Evolutionary conservation across 2,888 invertebrate species (phyloP), one percentile per base, ranked within the genome.

Genomic region (Melolontha melolontha): DNA sequence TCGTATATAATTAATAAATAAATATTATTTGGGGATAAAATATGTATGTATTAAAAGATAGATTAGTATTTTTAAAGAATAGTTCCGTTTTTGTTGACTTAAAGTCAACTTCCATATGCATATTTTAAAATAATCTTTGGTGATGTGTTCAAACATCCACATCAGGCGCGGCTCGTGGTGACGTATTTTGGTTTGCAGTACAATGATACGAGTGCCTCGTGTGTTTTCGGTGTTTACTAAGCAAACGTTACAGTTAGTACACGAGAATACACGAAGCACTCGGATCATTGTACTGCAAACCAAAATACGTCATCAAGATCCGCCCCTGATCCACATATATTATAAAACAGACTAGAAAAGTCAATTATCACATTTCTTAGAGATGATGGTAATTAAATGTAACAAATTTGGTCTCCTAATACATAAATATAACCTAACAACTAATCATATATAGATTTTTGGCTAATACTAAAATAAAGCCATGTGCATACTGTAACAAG

Each of bases 341-440:
- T 47, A 49, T 54, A 62, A 62, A 49, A 34, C 47, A 62, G 59
- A 62, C 59, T 62, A 62, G 59, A 62, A 62, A 47, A 62, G 59
- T 62, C 59, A 42, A 62, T n/a, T 62, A 62, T 62, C 59, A 62
- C 59, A 62, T 62, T 62, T 62, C 27, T 39, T 47, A 62, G 8
- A 62, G 59, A 62, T 47, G 47, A 47, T 39, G 29, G 10, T 47
- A 62, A 34, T 29, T 52, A 52, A 34, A 29, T n/a, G 12, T 42
- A 42, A 57, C 42, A n/a, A 12, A 17, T 44, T 57, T 57, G 27
- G 57, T 57, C 57, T 27, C 22, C 42, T 52, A 16, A 40, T 29
- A 52, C 16, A 34, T 52, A 52, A 52, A 27, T 12, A 14, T 54
- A 54, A 39, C 39, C 34, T 52, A 39, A 54, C 5, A 40, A 41